These are phyloP conservation scores for Aix galericulata DNA, from an alignment of 2,113 vertebrate genomes.

Conservation along the genomic window DNA sequence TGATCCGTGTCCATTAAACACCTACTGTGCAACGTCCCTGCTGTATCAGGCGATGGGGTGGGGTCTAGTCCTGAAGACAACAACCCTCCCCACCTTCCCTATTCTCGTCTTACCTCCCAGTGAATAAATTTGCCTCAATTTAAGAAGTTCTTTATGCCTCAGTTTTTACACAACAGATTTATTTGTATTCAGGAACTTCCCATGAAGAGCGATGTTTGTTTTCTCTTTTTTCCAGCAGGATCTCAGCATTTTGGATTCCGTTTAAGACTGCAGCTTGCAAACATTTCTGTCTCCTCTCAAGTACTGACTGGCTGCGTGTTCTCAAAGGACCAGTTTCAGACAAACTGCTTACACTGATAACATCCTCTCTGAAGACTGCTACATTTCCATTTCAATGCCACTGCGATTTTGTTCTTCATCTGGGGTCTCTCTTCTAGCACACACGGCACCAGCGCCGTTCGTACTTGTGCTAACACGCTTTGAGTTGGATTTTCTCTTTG, in stretches of 20 bases:
- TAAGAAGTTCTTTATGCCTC: not conserved
- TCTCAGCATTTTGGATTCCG: not conserved
- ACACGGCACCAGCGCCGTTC: not conserved
- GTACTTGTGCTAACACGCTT: not conserved
- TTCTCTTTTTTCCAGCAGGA: not conserved
- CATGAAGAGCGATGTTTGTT: not conserved
- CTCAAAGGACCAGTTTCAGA: not conserved
- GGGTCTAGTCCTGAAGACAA: not conserved
- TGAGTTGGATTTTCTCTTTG: not conserved
- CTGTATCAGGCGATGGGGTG: not conserved
- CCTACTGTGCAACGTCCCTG: not conserved
- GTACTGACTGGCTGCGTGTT: not conserved
- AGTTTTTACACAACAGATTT: not conserved
- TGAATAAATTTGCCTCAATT: not conserved
- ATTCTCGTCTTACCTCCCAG: not conserved
- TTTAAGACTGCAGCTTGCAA: not conserved
- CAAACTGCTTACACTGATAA: conserved; percentile 4
- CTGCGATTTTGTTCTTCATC: not conserved
- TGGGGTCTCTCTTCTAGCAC: not conserved
- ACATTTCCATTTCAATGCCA: conserved; percentile 3
- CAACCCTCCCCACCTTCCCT: not conserved
- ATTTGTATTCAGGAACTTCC: not conserved
- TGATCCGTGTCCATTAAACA: not conserved
- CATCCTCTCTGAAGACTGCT: not conserved
- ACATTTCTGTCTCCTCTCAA: not conserved